Base-by-base conservation (phyloP, 2,888 invertebrate genomes). In the Peribatodes rhomboidaria region DNA sequence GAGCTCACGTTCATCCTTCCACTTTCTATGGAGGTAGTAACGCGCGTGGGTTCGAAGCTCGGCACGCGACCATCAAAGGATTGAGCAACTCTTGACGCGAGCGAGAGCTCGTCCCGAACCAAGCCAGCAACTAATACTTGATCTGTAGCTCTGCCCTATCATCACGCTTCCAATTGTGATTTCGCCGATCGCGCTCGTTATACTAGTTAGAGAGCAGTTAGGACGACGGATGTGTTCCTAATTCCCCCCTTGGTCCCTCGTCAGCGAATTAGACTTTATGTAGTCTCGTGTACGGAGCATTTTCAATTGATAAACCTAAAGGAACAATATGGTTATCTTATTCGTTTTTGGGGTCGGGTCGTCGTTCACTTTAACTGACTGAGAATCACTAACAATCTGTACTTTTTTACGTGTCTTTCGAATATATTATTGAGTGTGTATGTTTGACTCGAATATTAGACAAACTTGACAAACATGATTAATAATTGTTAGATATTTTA, bases 271-370 rank as follows among this genome's bases (percentile, higher is more conserved):
- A 9, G 13, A 58, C 64, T 33, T 33, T 59, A 39, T 54, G 8
- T 18, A 13, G n/a, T 59, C 6, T 6, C 7, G 13, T 3, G 47
- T 50, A 59, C 3, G 59, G 16, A 35, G n/a, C 49, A 50, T 8
- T 53, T 49, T 57, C 42, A 20, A 55, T 53, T 58, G 67, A 58
- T 59, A 65, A 61, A 65, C 60, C 62, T 65, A 72, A 70, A 65
- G 78, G 79, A 79, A 80, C 73, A 74, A 66, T 59, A 53, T 74
- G 68, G 67, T 85, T 83, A 80, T 84, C 82, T 81, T 72, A 77
- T 82, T 79, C 54, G 73, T 76, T 79, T 57, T 81, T 81, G 76
- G 76, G 83, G 83, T 80, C 80, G 79, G 70, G 72, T 59, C 72
- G 75, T 77, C 72, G 8, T 42, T 3, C n/a, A 20, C 7, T 9